Evolutionary conservation across 2,888 invertebrate genomes (phyloP), one percentile per base, ranked within the genome.

Genomic region (Volucella inanis): DNA sequence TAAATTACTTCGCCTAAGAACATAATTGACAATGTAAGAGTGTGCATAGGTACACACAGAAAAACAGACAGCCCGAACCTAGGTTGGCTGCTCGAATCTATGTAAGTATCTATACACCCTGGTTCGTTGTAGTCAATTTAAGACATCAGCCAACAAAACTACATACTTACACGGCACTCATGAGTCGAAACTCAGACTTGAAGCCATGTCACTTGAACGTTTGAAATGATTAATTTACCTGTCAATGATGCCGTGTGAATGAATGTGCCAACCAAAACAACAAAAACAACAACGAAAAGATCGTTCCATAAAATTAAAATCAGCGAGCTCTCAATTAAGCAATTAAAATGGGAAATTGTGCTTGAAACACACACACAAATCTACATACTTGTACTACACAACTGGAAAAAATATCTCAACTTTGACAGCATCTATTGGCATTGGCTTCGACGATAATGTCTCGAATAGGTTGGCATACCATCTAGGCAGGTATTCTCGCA

Each of bases 171-270:
- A 68, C 67, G 47, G 49, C 74, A 43, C 43, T 18, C 10, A 39
- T 52, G 22, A 9, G 2, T 18, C 54, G 0, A 22, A 8, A 18
- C 65, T 11, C n/a, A 8, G 15, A 38, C 8, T 3, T 38, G 22
- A 54, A 62, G 76, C 50, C 65, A 41, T 76, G 85, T 81, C 71
- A 85, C 65, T 85, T 80, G 49, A 84, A 47, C 76, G 72, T 76
- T 80, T 61, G 45, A 80, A 84, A 76, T 81, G 76, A 85, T 81
- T 85, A 81, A 81, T 85, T 85, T 81, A 85, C 85, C 81, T 84
- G 84, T 75, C 84, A 84, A 84, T 83, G 75, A 79, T 71, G 70
- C 61, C 75, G 65, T 79, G 65, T 50, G 57, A 62, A 52, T 54
- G 50, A 18, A 59, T 62, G 15, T 61, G 15, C 12, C 10, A 74